Conservation (phyloP, 53 echinoderm and acorn worm genomes). For the Paracentrotus lividus region DNA sequence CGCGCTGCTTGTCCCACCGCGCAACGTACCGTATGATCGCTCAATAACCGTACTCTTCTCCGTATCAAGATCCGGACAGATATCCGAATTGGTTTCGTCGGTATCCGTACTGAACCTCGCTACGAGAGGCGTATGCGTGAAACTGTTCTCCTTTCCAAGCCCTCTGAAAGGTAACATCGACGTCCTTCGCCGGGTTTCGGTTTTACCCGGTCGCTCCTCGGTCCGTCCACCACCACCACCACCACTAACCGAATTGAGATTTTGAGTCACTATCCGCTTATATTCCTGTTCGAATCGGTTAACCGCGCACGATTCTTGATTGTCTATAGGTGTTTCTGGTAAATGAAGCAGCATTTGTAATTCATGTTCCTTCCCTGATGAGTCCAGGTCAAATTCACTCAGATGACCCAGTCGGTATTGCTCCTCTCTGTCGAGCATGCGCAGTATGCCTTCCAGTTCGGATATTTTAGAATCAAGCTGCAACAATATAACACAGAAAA, state of each 20-base stretch:
- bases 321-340: conserved; percentile 93
- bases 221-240: not conserved
- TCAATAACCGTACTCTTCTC: conserved; percentile 68
- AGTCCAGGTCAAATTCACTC: conserved; percentile 66
- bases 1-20: conserved; percentile 27
- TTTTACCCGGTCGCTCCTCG: conserved; percentile 25
- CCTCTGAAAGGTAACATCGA: conserved; percentile 62
- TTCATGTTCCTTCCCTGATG: conserved; percentile 70
- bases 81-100: conserved; percentile 64
- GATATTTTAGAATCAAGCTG: conserved; percentile 95
- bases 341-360: conserved; percentile 91
- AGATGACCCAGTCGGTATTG: conserved; percentile 66
- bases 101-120: conserved; percentile 67
- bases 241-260: conserved; percentile 20
- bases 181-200: conserved; percentile 63
- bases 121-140: conserved; percentile 59
- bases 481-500: not conserved
- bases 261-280: conserved; percentile 48
- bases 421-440: conserved; percentile 75
- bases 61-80: conserved; percentile 66
- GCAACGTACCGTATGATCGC: conserved; percentile 52
- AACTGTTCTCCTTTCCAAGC: conserved; percentile 52
- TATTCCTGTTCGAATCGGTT: conserved; percentile 66
- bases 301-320: conserved; percentile 64
- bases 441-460: conserved; percentile 85